Evolutionary conservation across 2,113 vertebrate species (phyloP).

Genomic region (Rhinogobius similis): DNA sequence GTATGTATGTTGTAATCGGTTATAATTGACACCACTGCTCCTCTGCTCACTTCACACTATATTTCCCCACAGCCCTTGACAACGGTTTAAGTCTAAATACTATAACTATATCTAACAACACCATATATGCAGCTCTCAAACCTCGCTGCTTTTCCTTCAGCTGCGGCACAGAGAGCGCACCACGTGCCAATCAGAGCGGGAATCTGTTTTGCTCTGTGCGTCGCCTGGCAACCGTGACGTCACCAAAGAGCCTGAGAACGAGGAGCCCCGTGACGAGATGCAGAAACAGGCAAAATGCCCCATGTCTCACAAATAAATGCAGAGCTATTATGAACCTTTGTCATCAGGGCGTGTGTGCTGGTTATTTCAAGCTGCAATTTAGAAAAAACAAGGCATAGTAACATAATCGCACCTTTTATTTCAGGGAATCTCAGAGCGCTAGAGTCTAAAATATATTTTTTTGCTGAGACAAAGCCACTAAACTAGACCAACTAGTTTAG

Average conservation of each 20-base stretch:
- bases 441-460: background rate
- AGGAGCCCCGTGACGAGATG: conserved; percentile 32
- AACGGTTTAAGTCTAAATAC: background rate
- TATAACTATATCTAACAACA: conserved; percentile 8
- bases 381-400: no score
- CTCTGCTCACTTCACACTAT: background rate
- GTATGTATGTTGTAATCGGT: no score
- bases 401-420: no score
- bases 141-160: background rate
- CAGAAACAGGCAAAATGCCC: conserved; percentile 13
- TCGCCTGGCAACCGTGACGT: conserved; percentile 78
- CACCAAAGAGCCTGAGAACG: conserved; percentile 55
- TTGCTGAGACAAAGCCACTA: no score
- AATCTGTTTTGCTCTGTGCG: conserved; percentile 77
- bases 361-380: background rate
- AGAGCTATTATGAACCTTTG: background rate
- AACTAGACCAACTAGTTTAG: no score
- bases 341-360: background rate
- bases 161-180: conserved; percentile 3
- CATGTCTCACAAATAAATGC: conserved; percentile 25
- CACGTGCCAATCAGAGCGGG: conserved; percentile 67
- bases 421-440: no score
- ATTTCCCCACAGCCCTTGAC: background rate
- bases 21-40: background rate
- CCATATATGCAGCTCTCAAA: background rate